These are phyloP conservation scores for Eilema griseolum DNA, from an alignment of 2,888 invertebrate genomes.

Conservation along the genomic window DNA sequence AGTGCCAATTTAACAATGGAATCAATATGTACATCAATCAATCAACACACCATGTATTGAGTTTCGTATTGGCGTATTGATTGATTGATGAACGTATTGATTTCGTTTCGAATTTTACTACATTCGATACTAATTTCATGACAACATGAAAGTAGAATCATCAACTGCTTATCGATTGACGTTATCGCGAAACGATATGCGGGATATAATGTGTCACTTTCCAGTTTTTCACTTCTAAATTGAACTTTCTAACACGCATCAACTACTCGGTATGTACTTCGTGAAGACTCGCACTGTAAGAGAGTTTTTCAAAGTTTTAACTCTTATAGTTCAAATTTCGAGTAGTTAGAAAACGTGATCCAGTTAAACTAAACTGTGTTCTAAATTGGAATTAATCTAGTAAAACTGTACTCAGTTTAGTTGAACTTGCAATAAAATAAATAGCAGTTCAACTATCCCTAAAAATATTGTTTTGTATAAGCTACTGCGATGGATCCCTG, in stretches of 20 bases:
- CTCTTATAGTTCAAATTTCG: no score
- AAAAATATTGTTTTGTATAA: no score
- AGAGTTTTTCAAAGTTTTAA: no score
- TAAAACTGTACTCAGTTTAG: no score
- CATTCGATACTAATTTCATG: neutral
- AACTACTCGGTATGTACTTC: neutral
- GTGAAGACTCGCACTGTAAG: no score
- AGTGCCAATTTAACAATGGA: neutral
- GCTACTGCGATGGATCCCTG: no score
- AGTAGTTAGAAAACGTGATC: no score
- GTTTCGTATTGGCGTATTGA: neutral
- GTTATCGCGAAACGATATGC: neutral
- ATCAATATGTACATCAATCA: neutral
- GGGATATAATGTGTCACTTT: neutral
- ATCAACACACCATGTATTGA: neutral
- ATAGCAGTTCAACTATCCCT: no score
- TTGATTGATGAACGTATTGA: neutral
- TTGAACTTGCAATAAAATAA: no score
- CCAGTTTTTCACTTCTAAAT: neutral
- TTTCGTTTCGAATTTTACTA: neutral
- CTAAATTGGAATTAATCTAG: no score
- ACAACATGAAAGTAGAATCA: neutral
- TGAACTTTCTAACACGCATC: slow-evolving; percentile 10
- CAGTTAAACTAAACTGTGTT: no score
- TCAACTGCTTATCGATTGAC: slow-evolving; percentile 5